Evolutionary conservation across 2,888 invertebrate species (phyloP), one percentile per base, ranked within the genome.

Genomic region (Euplagia quadripunctaria): DNA sequence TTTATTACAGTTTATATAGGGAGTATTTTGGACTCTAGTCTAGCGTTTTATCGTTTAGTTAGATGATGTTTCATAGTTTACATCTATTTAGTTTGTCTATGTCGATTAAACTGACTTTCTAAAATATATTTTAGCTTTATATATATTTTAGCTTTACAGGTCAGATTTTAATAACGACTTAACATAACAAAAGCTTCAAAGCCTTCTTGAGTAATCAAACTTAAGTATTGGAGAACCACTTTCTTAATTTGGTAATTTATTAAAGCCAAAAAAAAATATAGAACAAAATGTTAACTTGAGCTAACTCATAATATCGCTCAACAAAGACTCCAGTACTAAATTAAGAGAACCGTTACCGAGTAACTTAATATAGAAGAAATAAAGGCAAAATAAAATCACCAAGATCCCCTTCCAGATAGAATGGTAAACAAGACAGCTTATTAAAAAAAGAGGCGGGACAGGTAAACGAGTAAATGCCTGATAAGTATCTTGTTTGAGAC

Each of bases 401-500:
- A 51, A 81, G 79, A 83, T 85, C 77, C 72, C 70, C 75, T 74
- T 73, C 61, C 43, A 73, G 84, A 84, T 84, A 87, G 79, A 79
- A 79, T 68, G 72, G 85, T 83, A 86, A 89, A 86, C 81, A 85
- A 81, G 86, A 83, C 77, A 83, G 86, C 88, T 90, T 90, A 90
- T 92, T 89, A 88, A 91, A 92, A 91, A 91, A 90, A 86, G 82
- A 84, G 88, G 87, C 86, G 88, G 87, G 88, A 86, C 92, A 93
- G 93, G 94, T 93, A 93, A 93, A 91, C 93, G 89, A 91, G 92
- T 92, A 93, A 93, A 91, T 89, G 88, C 87, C 89, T 90, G 94
- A 94, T 94, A 94, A 93, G 91, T 91, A 94, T 94, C 94, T 91
- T 88, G 92, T 93, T 91, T 89, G 91, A 94, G 91, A 94, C 94